These are phyloP conservation scores for Parnassius orleans DNA, from an alignment of 2,888 invertebrate genomes.

Conservation along the genomic window DNA sequence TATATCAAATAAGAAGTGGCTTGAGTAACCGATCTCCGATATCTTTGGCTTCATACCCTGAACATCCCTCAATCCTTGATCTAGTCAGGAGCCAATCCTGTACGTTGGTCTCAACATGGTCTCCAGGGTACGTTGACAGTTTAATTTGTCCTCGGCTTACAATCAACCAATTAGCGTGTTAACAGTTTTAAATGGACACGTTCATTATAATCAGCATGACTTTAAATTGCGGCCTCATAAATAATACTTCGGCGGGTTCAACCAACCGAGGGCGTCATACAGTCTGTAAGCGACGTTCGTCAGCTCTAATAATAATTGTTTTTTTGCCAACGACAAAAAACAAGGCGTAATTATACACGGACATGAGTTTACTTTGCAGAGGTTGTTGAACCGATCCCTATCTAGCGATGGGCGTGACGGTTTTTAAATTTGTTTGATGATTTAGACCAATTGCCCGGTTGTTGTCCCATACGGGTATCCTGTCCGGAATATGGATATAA, in stretches of 20 bases:
- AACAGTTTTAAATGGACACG: not conserved
- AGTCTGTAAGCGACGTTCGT: conserved; percentile 29
- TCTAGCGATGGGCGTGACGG: conserved; percentile 12
- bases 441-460: conserved; percentile 47
- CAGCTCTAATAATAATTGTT: conserved; percentile 31
- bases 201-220: conserved; percentile 2
- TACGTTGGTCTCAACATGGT: too few species aligned
- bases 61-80: too few species aligned
- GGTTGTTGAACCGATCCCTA: conserved; percentile 40
- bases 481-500: not conserved
- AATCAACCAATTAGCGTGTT: not conserved
- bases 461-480: conserved; percentile 34
- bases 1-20: too few species aligned
- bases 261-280: conserved; percentile 33
- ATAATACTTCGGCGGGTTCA: conserved; percentile 33
- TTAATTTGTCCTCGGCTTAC: not conserved
- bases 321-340: conserved; percentile 31
- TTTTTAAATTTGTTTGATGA: conserved; percentile 34
- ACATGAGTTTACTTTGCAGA: conserved; percentile 38
- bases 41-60: too few species aligned
- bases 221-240: conserved; percentile 22
- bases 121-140: too few species aligned
- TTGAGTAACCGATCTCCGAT: too few species aligned
- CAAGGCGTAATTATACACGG: conserved; percentile 44
- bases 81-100: too few species aligned